Conservation (phyloP, 92 coral and sea anemone genomes). For the Zoanthus sansibaricus region DNA sequence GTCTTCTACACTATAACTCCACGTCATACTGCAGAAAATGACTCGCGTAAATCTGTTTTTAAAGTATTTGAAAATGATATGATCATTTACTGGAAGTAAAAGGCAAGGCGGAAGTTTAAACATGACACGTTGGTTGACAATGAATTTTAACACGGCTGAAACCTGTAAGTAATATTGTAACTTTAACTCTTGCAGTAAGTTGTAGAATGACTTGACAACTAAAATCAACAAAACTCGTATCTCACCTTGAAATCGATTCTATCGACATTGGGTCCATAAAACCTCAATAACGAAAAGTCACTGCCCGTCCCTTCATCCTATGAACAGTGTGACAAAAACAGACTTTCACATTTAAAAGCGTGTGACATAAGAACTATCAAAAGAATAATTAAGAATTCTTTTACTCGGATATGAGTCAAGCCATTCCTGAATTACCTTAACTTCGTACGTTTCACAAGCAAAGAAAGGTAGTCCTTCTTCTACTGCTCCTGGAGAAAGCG, state of each 20-base stretch:
- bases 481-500: conserved; percentile 36
- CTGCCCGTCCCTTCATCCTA: conserved; percentile 14
- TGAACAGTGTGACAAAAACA: not conserved
- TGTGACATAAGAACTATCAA: not conserved
- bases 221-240: not conserved
- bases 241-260: conserved; percentile 39
- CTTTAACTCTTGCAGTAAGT: not conserved
- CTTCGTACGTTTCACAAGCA: conserved; percentile 43
- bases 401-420: not conserved
- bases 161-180: not conserved
- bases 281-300: conserved; percentile 30
- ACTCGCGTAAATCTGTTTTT: no score
- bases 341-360: not conserved
- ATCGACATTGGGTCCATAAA: conserved; percentile 40
- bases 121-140: not conserved
- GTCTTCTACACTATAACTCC: no score
- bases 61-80: not conserved
- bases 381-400: no score
- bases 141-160: not conserved
- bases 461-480: conserved; percentile 37
- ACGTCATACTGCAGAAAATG: no score
- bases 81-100: not conserved
- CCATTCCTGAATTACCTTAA: conserved; percentile 22
- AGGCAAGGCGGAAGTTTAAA: not conserved
- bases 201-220: not conserved